A percentile compares a stretch with the other conserved stretches of the same genome.
Conservation (phyloP, 2,888 invertebrate genomes). For the Ectemnius lituratus region DNA sequence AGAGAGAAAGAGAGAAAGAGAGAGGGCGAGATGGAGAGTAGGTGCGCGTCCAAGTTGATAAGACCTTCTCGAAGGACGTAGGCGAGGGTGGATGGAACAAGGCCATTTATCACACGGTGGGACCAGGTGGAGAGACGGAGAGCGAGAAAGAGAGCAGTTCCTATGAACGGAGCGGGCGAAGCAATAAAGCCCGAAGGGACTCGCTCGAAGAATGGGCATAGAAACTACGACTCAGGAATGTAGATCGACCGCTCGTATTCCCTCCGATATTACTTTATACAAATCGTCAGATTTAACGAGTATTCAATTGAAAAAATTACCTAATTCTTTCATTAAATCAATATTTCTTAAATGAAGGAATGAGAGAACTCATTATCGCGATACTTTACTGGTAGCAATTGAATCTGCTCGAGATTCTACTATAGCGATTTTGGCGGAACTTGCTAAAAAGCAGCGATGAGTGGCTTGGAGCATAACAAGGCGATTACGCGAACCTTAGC, state of each 20-base stretch:
- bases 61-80: conserved; percentile 67
- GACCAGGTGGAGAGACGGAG: conserved; percentile 69
- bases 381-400: not conserved
- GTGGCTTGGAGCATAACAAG: conserved; percentile 56
- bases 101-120: conserved; percentile 72
- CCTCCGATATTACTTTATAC: conserved; percentile 48
- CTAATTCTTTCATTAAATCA: conserved; percentile 17
- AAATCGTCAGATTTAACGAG: conserved; percentile 36
- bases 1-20: conserved; percentile 14
- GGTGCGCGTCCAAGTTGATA: conserved; percentile 68
- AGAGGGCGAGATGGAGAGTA: conserved; percentile 38
- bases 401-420: not conserved
- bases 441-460: conserved; percentile 44
- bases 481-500: conserved; percentile 58
- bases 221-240: conserved; percentile 50
- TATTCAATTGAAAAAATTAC: conserved; percentile 25
- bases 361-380: not conserved
- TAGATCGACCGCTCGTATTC: conserved; percentile 53
- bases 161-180: conserved; percentile 50
- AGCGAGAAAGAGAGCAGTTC: conserved; percentile 34
- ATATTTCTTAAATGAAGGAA: not conserved
- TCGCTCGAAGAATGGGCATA: conserved; percentile 45
- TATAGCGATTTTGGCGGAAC: conserved; percentile 24
- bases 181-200: conserved; percentile 61
- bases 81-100: conserved; percentile 64